A percentile compares a stretch with the other conserved stretches of the same genome.
These are phyloP conservation scores for Actinopyga echinites DNA, from an alignment of 53 echinoderm and acorn worm genomes.

Conservation along the genomic window DNA sequence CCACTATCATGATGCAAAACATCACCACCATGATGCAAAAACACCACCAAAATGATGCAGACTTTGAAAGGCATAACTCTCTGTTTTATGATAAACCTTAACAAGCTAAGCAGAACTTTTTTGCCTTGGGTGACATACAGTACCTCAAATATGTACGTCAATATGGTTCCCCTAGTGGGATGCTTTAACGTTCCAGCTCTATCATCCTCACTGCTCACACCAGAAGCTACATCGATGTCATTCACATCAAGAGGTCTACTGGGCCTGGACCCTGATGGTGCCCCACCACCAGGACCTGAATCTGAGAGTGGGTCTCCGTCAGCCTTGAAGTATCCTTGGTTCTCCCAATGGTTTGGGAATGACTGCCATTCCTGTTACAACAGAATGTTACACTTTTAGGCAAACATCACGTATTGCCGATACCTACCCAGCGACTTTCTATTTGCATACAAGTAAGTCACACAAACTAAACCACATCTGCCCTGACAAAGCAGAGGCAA, in stretches of 20 bases:
- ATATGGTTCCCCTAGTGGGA: constrained; percentile 77
- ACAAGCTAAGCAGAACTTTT: no score
- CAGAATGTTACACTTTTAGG: neutral
- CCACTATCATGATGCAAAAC: no score
- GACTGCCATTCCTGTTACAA: constrained; percentile 82
- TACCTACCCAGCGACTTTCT: no score
- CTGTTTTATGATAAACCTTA: no score
- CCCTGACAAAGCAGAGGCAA: no score
- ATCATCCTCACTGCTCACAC: constrained; percentile 81
- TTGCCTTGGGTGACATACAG: no score
- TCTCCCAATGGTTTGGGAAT: constrained; percentile 70
- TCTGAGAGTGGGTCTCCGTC: constrained; percentile 58
- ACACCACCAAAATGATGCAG: no score
- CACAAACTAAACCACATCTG: no score
- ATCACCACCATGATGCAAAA: no score
- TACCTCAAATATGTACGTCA: constrained; percentile 98
- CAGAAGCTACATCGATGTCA: constrained; percentile 73
- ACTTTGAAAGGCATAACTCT: no score
- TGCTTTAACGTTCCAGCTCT: constrained; percentile 82
- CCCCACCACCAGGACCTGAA: neutral
- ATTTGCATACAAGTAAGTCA: no score
- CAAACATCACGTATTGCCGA: neutral
- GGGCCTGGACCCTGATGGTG: neutral
- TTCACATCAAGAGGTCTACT: constrained; percentile 17
- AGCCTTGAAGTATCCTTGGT: constrained; percentile 66